A percentile compares a stretch with the other conserved stretches of the same genome.
Conservation (phyloP, 2,888 invertebrate genomes). For the Onthophagus sagittarius region DNA sequence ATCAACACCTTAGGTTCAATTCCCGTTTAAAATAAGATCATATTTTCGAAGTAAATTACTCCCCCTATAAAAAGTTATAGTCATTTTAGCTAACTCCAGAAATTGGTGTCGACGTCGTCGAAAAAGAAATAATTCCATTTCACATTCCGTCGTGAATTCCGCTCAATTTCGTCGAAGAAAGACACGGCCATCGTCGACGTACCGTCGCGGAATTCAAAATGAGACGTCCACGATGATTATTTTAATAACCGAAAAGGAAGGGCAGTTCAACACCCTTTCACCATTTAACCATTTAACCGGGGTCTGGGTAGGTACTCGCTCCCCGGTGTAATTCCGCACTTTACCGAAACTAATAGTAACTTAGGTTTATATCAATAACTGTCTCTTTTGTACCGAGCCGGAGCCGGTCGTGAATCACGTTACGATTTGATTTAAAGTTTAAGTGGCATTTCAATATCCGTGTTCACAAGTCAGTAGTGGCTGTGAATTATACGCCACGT, state of each 20-base stretch:
- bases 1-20: neutral
- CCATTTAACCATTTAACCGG: no score
- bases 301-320: neutral
- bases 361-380: conserved; percentile 41
- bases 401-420: conserved; percentile 40
- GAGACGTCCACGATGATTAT: conserved; percentile 7
- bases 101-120: neutral
- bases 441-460: conserved; percentile 46
- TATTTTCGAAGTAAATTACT: neutral
- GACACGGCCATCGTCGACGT: neutral
- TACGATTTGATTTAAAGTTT: conserved; percentile 44
- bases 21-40: neutral
- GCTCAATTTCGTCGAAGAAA: neutral
- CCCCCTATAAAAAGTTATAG: neutral
- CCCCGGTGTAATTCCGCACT: neutral
- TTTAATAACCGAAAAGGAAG: neutral
- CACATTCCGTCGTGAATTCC: neutral
- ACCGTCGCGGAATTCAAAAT: neutral
- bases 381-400: conserved; percentile 33
- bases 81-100: neutral
- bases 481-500: conserved; percentile 39
- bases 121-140: neutral
- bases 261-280: neutral
- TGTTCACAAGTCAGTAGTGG: conserved; percentile 38
- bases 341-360: conserved; percentile 17